Percentiles rank a stretch among this genome's conserved stretches.
Evolutionary conservation across 2,113 vertebrate species (phyloP).

Genomic region (Cisticola juncidis): DNA sequence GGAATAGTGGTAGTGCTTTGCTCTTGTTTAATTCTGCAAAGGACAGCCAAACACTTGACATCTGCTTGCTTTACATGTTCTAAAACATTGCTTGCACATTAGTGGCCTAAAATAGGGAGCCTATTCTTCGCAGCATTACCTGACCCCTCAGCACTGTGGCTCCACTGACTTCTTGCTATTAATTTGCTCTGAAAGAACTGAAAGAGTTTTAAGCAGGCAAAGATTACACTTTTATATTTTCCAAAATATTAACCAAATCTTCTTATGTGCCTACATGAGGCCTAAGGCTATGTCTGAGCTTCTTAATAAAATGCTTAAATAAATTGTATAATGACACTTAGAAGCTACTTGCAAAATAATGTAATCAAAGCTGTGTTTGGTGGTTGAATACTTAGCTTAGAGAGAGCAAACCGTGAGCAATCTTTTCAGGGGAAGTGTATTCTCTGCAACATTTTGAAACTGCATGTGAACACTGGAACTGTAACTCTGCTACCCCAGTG

Average conservation of each 20-base stretch:
- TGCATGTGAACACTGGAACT: neutral
- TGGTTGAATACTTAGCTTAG: conserved; percentile 4
- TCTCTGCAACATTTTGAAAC: neutral
- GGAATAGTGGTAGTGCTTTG: neutral
- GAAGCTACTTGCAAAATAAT: neutral
- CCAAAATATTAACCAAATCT: conserved; percentile 60
- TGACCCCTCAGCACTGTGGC: neutral
- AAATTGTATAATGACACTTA: neutral
- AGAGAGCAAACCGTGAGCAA: neutral
- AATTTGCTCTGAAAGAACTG: neutral
- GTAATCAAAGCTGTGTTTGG: neutral
- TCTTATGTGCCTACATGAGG: conserved; percentile 37
- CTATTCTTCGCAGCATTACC: neutral
- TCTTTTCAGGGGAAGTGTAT: neutral
- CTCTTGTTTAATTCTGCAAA: neutral
- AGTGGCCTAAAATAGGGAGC: neutral
- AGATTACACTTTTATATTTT: conserved; percentile 46
- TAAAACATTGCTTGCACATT: neutral
- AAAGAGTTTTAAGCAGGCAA: conserved; percentile 31
- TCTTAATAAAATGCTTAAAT: conserved; percentile 46
- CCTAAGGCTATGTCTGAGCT: conserved; percentile 53
- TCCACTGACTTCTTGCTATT: neutral
- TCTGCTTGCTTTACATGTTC: neutral
- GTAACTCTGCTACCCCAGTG: neutral
- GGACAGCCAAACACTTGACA: neutral